Percentiles rank a stretch among this genome's conserved stretches.
These are phyloP conservation scores for Imbricaverruca yamaguchii DNA, from an alignment of 2,888 invertebrate species.

Conservation along the genomic window DNA sequence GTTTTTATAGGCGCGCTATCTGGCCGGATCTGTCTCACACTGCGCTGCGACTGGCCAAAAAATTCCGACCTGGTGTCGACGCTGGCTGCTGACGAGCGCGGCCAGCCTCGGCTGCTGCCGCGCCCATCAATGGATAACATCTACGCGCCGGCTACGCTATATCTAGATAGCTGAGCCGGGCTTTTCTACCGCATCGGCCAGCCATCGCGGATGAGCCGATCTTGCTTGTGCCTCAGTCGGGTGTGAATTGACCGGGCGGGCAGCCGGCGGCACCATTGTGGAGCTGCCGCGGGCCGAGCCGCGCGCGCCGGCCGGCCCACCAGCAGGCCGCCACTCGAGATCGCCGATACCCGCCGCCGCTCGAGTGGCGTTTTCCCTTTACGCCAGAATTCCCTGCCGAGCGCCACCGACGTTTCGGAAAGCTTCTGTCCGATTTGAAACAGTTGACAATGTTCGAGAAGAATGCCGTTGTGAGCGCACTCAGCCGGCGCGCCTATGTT, in stretches of 20 bases:
- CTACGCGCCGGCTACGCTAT: conserved; percentile 12
- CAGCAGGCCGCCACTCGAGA: neutral
- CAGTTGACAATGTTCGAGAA: neutral
- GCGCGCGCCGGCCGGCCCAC: neutral
- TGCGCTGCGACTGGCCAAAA: neutral
- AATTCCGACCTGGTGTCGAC: neutral
- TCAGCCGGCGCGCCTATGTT: neutral
- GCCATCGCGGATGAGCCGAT: neutral
- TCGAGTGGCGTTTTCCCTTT: neutral
- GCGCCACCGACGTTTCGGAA: neutral
- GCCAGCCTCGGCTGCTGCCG: neutral
- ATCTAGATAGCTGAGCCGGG: neutral
- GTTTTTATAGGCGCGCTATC: conserved; percentile 17
- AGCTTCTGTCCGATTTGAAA: neutral
- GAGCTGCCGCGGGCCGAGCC: neutral
- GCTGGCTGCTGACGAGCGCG: neutral
- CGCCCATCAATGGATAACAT: conserved; percentile 18
- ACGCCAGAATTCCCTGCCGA: neutral
- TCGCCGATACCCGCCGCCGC: neutral
- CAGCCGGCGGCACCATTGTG: neutral
- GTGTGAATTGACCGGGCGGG: neutral
- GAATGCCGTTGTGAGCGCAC: neutral
- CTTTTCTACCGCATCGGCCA: conserved; percentile 3
- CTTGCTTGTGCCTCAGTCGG: neutral
- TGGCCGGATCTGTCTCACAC: conserved; percentile 13